These are phyloP conservation scores for Drosophila gaucha DNA, from an alignment of 2,888 invertebrate genomes.

Conservation along the genomic window DNA sequence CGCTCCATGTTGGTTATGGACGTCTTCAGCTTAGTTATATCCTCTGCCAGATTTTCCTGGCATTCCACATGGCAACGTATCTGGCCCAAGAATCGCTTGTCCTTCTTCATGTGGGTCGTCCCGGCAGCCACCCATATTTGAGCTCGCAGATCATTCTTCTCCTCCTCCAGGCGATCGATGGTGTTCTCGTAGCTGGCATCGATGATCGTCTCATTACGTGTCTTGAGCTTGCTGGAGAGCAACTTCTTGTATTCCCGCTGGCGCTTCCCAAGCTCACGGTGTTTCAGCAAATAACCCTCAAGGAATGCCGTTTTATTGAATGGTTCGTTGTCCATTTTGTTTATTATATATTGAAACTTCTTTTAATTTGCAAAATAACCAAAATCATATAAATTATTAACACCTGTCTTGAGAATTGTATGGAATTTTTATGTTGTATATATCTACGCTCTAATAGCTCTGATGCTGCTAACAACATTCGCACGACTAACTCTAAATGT, in stretches of 20 bases:
- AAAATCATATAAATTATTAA: conserved; percentile 6
- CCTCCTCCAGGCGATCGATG: conserved; percentile 74
- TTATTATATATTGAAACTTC: not conserved
- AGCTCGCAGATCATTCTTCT: conserved; percentile 79
- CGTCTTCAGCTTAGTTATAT: conserved; percentile 78
- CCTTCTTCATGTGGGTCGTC: conserved; percentile 67
- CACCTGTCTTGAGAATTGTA: not conserved
- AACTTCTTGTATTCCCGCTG: conserved; percentile 83
- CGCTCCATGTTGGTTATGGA: conserved; percentile 78
- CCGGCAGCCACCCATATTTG: conserved; percentile 83
- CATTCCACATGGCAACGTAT: conserved; percentile 82
- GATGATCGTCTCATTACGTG: conserved; percentile 79
- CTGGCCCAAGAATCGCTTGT: conserved; percentile 62
- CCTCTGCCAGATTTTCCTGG: conserved; percentile 77
- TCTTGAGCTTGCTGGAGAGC: conserved; percentile 73
- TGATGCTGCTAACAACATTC: not conserved
- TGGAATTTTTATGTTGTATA: conserved; percentile 14
- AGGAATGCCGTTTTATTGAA: conserved; percentile 68
- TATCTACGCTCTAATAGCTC: not conserved
- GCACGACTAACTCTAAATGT: not conserved
- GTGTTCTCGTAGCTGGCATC: conserved; percentile 79
- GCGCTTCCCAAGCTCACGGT: conserved; percentile 80
- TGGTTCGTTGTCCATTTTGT: conserved; percentile 46
- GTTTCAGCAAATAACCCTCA: conserved; percentile 72
- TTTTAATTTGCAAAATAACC: conserved; percentile 31